Percentiles rank a stretch among this genome's conserved stretches.
Evolutionary conservation across 1,140 invertebrate species (phyloP).

Genomic region (Dreissena rostriformis): DNA sequence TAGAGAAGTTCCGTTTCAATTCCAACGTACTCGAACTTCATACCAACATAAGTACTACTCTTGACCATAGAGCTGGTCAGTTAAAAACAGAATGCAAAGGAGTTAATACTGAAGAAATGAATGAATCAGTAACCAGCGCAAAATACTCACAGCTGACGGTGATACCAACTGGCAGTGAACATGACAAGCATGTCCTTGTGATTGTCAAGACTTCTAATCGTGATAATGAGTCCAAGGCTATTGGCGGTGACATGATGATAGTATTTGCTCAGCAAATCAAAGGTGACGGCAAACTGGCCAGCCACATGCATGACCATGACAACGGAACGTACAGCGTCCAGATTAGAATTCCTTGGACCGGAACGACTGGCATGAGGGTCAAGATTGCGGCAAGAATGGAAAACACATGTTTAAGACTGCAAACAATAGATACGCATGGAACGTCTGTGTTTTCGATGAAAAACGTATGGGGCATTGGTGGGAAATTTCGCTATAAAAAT

Average conservation of each 20-base stretch:
- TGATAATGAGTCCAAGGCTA: not conserved
- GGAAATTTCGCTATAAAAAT: constrained; percentile 4
- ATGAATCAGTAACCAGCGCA: not conserved
- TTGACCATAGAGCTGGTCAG: too few relatives aligned
- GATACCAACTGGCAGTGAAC: not conserved
- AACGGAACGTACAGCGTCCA: constrained; percentile 39
- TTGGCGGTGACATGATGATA: constrained; percentile 23
- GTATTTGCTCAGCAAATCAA: constrained; percentile 4
- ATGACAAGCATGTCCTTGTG: not conserved
- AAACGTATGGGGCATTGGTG: constrained; percentile 18
- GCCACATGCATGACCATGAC: constrained; percentile 39
- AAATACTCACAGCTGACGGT: not conserved
- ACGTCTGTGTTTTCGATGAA: constrained; percentile 19
- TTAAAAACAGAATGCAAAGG: too few relatives aligned
- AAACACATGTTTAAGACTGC: constrained; percentile 40
- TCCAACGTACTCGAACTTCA: too few relatives aligned
- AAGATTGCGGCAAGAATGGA: constrained; percentile 27
- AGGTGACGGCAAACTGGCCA: constrained; percentile 37
- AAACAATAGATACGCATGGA: constrained; percentile 18
- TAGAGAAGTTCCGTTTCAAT: too few relatives aligned
- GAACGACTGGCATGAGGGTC: constrained; percentile 5
- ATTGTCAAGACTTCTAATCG: constrained; percentile 14
- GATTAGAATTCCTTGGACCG: constrained; percentile 32
- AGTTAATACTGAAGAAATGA: not conserved
- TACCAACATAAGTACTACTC: too few relatives aligned